Conservation (phyloP, 2,113 vertebrate genomes). For the Nerophis lumbriciformis region DNA sequence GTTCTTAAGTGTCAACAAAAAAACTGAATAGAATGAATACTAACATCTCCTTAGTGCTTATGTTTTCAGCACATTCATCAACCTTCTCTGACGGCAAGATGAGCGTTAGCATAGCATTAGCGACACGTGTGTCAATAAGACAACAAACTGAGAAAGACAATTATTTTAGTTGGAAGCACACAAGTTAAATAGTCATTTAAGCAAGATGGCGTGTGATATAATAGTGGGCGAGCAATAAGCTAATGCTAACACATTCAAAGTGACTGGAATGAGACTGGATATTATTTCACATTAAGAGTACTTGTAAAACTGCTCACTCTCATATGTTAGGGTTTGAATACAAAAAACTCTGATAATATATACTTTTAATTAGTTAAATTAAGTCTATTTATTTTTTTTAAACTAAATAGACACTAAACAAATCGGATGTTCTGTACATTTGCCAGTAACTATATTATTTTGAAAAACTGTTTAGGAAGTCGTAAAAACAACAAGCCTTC, state of each 20-base stretch:
- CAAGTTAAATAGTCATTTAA: not conserved
- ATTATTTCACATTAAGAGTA: constrained; percentile 16
- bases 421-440: not conserved
- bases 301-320: not conserved
- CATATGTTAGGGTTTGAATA: not conserved
- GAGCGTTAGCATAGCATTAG: not conserved
- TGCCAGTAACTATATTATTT: not conserved
- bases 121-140: not conserved
- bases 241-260: not conserved
- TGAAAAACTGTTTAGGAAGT: not conserved
- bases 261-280: not conserved
- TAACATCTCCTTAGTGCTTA: no score
- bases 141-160: not conserved
- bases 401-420: no score
- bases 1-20: not conserved
- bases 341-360: no score
- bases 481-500: not conserved
- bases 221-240: not conserved
- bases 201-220: not conserved
- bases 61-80: not conserved
- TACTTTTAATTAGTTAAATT: not conserved
- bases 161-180: not conserved
- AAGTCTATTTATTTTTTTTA: not conserved
- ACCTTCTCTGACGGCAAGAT: not conserved
- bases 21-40: no score